Conservation (phyloP, 2,797 vertebrate genomes). For the Pseudopleuronectes americanus region DNA sequence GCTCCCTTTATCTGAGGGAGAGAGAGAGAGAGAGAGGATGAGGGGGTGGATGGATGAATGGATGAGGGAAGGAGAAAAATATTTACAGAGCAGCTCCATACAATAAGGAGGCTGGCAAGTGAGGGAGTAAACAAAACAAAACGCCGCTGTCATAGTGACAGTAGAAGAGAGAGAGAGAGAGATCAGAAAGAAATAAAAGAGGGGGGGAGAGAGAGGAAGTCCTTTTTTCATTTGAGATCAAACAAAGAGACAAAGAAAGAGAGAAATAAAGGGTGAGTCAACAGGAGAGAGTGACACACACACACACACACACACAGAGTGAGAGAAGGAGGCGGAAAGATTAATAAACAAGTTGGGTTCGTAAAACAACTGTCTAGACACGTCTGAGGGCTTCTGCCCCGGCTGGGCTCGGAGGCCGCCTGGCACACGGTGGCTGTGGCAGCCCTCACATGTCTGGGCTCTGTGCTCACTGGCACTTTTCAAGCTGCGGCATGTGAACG, state of each 20-base stretch:
- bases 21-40: constrained; percentile 20
- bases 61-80: constrained; percentile 63
- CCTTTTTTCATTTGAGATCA: too few relatives aligned
- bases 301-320: constrained; percentile 29
- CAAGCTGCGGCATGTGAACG: constrained; percentile 62
- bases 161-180: constrained; percentile 37
- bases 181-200: constrained; percentile 41
- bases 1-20: constrained; percentile 74
- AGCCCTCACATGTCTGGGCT: constrained; percentile 52
- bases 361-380: constrained; percentile 74
- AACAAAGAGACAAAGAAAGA: too few relatives aligned
- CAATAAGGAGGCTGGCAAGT: constrained; percentile 44
- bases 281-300: constrained; percentile 28
- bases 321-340: constrained; percentile 40
- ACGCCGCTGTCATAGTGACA: constrained; percentile 56
- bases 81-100: constrained; percentile 66
- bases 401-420: constrained; percentile 33
- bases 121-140: constrained; percentile 52
- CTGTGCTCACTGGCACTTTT: constrained; percentile 58
- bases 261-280: neutral
- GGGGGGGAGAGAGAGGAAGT: too few relatives aligned
- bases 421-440: constrained; percentile 50
- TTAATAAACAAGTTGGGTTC: constrained; percentile 72
- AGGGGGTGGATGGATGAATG: constrained; percentile 50
- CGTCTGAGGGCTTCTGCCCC: constrained; percentile 45